A percentile compares a stretch with the other conserved stretches of the same genome.
These are phyloP conservation scores for Caenorhabditis zanzibari DNA, from an alignment of 2,888 invertebrate species.

Conservation along the genomic window DNA sequence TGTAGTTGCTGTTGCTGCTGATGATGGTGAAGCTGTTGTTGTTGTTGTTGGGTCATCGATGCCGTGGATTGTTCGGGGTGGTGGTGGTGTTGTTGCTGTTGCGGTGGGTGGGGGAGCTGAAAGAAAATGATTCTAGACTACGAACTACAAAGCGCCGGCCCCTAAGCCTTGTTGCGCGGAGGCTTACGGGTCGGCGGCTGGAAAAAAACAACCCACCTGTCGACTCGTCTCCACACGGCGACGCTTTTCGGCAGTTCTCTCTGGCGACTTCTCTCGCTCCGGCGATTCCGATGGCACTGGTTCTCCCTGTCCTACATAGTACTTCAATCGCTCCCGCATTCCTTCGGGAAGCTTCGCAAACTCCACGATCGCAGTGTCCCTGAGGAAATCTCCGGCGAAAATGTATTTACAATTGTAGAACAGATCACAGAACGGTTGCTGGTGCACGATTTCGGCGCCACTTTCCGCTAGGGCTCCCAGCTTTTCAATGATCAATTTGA, in stretches of 20 bases:
- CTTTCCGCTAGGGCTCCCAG: conserved; percentile 57
- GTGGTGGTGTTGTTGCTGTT: neutral
- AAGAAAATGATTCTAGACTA: neutral
- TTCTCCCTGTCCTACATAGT: conserved; percentile 56
- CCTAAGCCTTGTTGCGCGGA: too few relatives aligned
- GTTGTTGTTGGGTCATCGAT: conserved; percentile 2
- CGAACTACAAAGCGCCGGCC: too few relatives aligned
- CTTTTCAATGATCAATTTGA: conserved; percentile 49
- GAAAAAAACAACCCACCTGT: too few relatives aligned
- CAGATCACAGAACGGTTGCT: conserved; percentile 79
- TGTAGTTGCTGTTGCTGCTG: neutral
- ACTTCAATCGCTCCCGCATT: conserved; percentile 67
- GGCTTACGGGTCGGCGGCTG: too few relatives aligned
- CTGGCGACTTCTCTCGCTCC: conserved; percentile 29
- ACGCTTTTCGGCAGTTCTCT: neutral
- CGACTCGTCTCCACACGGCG: neutral
- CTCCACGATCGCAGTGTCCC: conserved; percentile 57
- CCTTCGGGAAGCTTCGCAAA: conserved; percentile 62
- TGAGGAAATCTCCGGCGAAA: conserved; percentile 85
- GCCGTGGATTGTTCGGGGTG: neutral
- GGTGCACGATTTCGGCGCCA: conserved; percentile 50
- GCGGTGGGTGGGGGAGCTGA: neutral
- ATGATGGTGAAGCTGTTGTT: neutral
- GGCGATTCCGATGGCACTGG: conserved; percentile 28
- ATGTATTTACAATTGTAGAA: conserved; percentile 85